Conservation (phyloP, 30 jellyfish, hydroid and myxozoan species). For the Hydractinia echinata region DNA sequence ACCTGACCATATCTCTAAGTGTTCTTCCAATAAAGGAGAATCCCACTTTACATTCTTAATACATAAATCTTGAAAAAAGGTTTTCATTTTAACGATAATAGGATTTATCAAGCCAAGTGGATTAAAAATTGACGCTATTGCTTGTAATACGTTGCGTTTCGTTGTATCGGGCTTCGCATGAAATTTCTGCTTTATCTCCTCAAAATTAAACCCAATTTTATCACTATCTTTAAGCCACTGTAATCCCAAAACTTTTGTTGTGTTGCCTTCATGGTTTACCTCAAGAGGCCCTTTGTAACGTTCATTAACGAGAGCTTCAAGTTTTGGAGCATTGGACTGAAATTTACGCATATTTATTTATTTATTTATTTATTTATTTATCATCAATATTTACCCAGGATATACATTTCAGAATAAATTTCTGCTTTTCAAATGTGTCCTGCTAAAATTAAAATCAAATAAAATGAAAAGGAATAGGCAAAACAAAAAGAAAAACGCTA, state of each 20-base stretch:
- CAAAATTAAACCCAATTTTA: background rate
- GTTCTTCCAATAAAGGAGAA: background rate
- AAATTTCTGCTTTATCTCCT: background rate
- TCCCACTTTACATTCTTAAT: background rate
- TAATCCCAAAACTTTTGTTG: background rate
- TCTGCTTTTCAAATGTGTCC: too few relatives aligned
- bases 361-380: too few relatives aligned
- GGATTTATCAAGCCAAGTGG: background rate
- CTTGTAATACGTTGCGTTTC: background rate
- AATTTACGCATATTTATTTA: background rate
- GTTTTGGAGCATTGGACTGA: constrained; percentile 4
- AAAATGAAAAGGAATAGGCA: too few relatives aligned
- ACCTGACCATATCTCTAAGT: background rate
- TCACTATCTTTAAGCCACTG: background rate
- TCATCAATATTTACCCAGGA: too few relatives aligned
- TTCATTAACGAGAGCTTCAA: background rate
- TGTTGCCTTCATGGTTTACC: background rate
- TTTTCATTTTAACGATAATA: background rate
- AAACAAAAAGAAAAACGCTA: too few relatives aligned
- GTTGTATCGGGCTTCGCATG: background rate
- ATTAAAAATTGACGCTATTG: background rate
- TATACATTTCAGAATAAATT: too few relatives aligned
- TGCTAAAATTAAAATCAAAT: too few relatives aligned
- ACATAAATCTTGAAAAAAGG: constrained; percentile 3
- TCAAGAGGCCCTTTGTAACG: background rate